phyloP scores from a whole-genome alignment of 2,888 invertebrate genomes.

The Cyclophora punctaria region DNA sequence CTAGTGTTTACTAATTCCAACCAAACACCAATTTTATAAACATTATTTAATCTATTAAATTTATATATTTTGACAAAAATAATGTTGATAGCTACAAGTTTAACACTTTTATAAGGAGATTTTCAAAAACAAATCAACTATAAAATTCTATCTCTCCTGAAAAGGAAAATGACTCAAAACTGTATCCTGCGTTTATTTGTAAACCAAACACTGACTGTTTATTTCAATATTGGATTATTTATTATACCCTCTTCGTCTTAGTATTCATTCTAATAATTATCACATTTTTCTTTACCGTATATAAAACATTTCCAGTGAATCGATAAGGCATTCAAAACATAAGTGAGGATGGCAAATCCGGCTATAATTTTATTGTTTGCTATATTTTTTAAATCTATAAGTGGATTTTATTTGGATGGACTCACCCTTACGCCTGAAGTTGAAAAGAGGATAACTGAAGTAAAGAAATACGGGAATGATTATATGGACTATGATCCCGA shows the following conservation, averaged over 20 bases:
- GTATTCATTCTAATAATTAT: conserved; percentile 3
- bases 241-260: background rate
- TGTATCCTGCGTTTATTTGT: too few species aligned
- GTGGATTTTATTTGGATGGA: conserved; percentile 32
- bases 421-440: conserved; percentile 44
- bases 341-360: conserved; percentile 38
- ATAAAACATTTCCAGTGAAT: conserved; percentile 19
- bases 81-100: too few species aligned
- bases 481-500: conserved; percentile 50
- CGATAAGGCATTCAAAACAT: conserved; percentile 11
- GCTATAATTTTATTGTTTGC: conserved; percentile 29
- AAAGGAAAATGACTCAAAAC: too few species aligned
- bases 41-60: too few species aligned
- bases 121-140: too few species aligned
- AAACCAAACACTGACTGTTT: too few species aligned
- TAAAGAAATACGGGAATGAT: conserved; percentile 38
- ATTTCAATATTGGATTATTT: too few species aligned
- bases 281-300: conserved; percentile 8
- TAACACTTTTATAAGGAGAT: too few species aligned
- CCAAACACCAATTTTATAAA: too few species aligned
- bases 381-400: conserved; percentile 23
- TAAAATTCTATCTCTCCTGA: too few species aligned
- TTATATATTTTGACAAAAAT: too few species aligned
- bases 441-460: conserved; percentile 35
- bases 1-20: too few species aligned